Base-by-base conservation (phyloP, 2,797 vertebrate genomes). In the Takifugu ocellatus region DNA sequence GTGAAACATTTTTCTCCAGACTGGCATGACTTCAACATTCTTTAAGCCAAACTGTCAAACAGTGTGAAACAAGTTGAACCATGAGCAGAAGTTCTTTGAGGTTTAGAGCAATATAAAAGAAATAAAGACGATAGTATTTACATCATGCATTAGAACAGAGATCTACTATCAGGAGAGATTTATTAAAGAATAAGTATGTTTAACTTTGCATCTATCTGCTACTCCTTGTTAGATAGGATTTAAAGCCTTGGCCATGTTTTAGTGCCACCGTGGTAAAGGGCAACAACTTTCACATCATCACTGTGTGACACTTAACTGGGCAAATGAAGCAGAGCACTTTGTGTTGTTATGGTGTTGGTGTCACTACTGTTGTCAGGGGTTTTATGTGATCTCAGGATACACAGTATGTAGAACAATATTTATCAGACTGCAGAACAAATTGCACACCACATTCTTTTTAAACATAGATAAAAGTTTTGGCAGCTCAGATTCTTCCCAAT, bases 21-120 rank as follows among this genome's bases (percentile, higher is more conserved):
- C 36, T 39, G 36, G 36, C 12, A 3, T 10, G 10, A 49, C 27
- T 25, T 52, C 24, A 1, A 36, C 21, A 29, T 48, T 5, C 44
- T 46, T 25, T 16, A 56, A 62, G 26, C 10, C 6, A 26, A 26
- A 10, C 25, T 31, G 31, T 48, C 36, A 17, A 60, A 24, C 4
- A 6, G 14, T 54, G 49, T 59, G 65, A 70, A 42, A n/a, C 31
- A 66, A 83, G 68, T 24, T 73, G 50, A 65, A 72, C n/a, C 27
- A 11, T 5, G 21, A 60, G 43, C n/a, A 33, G 5, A 63, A 65
- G 1, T 50, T 26, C 25, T 14, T 12, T 59, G 27, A 43, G 14
- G 36, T 8, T 1, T 53, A 5, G 42, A 14, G 14, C 27, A 45
- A 8, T 49, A 48, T 1, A 33, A 65, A 57, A 25, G 24, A 11